phyloP scores from a whole-genome alignment of 2,797 vertebrate species.

The Artibeus lituratus region DNA sequence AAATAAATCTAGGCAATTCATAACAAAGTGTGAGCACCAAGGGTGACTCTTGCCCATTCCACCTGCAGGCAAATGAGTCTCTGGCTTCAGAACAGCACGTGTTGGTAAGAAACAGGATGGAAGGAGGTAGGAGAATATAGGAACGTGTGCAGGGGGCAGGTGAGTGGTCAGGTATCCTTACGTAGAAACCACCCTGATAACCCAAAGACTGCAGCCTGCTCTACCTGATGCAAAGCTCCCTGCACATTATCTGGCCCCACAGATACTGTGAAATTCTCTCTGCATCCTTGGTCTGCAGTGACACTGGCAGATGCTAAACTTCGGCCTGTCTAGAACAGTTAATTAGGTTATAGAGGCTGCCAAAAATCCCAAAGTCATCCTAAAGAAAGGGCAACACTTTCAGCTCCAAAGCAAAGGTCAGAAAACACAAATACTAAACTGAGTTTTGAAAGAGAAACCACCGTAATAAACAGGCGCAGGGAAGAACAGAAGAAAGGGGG shows the following conservation, averaged over 20 bases:
- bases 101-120: neutral
- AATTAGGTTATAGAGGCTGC: slow-evolving; percentile 70
- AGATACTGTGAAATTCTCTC: slow-evolving; percentile 29
- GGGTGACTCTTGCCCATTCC: neutral
- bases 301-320: slow-evolving; percentile 67
- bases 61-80: slow-evolving; percentile 27
- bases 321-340: slow-evolving; percentile 64
- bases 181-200: neutral
- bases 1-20: slow-evolving; percentile 35
- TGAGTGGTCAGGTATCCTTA: neutral
- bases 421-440: slow-evolving; percentile 41
- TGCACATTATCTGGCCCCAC: neutral
- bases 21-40: neutral
- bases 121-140: neutral
- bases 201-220: slow-evolving; percentile 42
- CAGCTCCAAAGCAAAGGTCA: slow-evolving; percentile 55
- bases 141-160: neutral
- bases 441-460: slow-evolving; percentile 39
- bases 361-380: slow-evolving; percentile 67
- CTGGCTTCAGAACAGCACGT: neutral
- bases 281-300: slow-evolving; percentile 61
- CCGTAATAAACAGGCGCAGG: neutral
- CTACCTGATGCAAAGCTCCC: slow-evolving; percentile 36
- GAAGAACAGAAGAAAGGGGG: neutral
- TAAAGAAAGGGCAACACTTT: slow-evolving; percentile 46